Evolutionary conservation across 2,113 vertebrate genomes (phyloP), one percentile per base, ranked within the genome.

Genomic region (Oreochromis tanganicae): DNA sequence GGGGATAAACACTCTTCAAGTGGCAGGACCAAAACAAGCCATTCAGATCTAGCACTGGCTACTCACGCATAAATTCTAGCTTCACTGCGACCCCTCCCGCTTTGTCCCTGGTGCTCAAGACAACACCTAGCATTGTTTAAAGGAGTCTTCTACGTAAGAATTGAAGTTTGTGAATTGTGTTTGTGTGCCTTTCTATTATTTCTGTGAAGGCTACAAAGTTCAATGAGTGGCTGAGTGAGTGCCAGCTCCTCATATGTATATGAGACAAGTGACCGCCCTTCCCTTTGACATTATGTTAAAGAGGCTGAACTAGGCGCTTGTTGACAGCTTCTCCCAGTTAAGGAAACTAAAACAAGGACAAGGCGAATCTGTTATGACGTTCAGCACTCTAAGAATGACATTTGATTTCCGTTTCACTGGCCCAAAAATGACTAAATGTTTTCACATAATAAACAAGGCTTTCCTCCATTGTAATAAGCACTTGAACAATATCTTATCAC

Each of bases 1-100:
- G 91, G 92, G 89, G 94, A 92, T 95, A 95, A 95, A 95, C 93
- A 95, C 93, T 92, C 88, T 91, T 94, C 94, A 95, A 96, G 94
- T 96, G 94, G 92, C 92, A 92, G 93, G 75, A 93, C 94, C 94
- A 95, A 95, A 96, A 95, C 94, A 95, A 95, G 93, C 93, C 93
- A 92, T 96, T 96, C 93, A 95, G 24, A 93, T 81, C 83, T 81
- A 95, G 92, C 88, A 88, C 92, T 93, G 89, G 89, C 91, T 91
- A 91, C 93, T 94, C 89, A 52, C 85, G 78, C 94, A 95, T 93
- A 93, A 89, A 94, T 94, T 92, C 89, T 46, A 88, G 88, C 84
- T 61, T 71, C 12, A 10, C 86, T 89, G 89, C 86, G 81, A 86
- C 84, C 88, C 82, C 86, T 91, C 89, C 88, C 85, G 89, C 90